These are phyloP conservation scores for Zoroaster sp. DNA, from an alignment of 53 echinoderm and acorn worm species.

Conservation along the genomic window DNA sequence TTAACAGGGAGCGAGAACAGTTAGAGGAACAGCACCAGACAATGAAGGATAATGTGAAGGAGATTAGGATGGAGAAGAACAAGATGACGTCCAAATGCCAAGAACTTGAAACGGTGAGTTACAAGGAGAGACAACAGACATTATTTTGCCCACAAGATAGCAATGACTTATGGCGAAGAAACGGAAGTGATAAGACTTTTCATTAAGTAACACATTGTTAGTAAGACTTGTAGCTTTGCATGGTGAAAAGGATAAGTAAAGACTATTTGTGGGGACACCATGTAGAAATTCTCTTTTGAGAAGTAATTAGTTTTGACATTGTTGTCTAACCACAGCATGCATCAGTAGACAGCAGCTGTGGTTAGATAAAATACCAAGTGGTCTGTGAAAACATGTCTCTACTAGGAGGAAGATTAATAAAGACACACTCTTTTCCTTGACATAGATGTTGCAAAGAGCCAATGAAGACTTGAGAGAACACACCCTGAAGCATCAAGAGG, in stretches of 20 bases:
- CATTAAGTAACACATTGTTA: too few relatives aligned
- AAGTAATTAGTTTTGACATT: too few relatives aligned
- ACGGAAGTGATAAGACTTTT: too few relatives aligned
- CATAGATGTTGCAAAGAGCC: conserved; percentile 91
- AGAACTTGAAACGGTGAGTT: conserved; percentile 87
- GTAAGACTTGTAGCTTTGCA: too few relatives aligned
- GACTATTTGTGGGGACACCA: too few relatives aligned
- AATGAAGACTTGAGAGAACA: conserved; percentile 85
- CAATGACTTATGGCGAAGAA: neutral
- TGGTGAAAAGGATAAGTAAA: too few relatives aligned
- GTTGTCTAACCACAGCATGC: too few relatives aligned
- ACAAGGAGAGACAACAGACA: neutral
- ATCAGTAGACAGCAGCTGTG: too few relatives aligned
- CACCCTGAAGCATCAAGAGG: conserved; percentile 82
- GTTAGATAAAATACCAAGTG: too few relatives aligned
- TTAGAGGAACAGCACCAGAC: conserved; percentile 77
- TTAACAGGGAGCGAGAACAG: conserved; percentile 74
- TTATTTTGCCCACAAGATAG: neutral
- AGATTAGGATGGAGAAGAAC: conserved; percentile 74
- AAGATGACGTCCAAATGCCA: conserved; percentile 73
- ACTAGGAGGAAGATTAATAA: too few relatives aligned
- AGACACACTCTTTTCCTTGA: neutral
- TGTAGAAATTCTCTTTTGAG: too few relatives aligned
- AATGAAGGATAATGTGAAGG: conserved; percentile 76
- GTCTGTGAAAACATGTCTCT: too few relatives aligned